Conservation (phyloP, 2,113 vertebrate genomes). For the Stictonetta naevosa region DNA sequence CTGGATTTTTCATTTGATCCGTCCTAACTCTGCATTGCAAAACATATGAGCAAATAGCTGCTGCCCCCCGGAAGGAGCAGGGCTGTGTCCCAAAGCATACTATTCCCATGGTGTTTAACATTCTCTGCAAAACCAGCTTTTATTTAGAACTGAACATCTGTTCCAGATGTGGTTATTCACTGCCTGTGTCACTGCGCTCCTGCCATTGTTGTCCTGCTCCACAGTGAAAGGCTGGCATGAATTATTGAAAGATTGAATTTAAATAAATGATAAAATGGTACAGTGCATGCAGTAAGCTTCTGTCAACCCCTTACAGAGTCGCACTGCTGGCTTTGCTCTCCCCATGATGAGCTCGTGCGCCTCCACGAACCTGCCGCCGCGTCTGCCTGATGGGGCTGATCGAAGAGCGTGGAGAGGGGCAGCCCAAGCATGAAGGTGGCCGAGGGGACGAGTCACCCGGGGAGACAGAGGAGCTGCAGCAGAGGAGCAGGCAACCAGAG, state of each 20-base stretch:
- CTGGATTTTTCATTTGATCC: too few relatives aligned
- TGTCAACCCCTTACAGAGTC: constrained; percentile 70
- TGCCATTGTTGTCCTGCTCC: constrained; percentile 25
- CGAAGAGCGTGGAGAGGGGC: constrained; percentile 71
- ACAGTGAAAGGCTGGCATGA: constrained; percentile 45
- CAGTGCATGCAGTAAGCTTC: constrained; percentile 45
- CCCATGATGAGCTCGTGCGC: constrained; percentile 68
- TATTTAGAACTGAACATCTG: constrained; percentile 66
- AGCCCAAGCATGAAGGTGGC: constrained; percentile 71
- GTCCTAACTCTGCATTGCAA: background rate
- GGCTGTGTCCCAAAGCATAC: background rate
- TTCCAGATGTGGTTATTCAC: constrained; percentile 58
- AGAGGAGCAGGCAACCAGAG: constrained; percentile 60
- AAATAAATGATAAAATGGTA: constrained; percentile 32
- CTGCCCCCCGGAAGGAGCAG: constrained; percentile 4
- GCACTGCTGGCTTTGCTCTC: constrained; percentile 44
- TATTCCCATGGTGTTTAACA: background rate
- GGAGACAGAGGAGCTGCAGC: constrained; percentile 60
- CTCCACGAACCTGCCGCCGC: constrained; percentile 14
- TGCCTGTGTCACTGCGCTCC: constrained; percentile 10
- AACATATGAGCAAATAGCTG: background rate
- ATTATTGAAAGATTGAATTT: constrained; percentile 62
- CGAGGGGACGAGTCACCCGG: constrained; percentile 50
- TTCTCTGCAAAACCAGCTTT: constrained; percentile 34
- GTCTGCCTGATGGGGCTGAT: constrained; percentile 77